Evolutionary conservation across 2,113 vertebrate species (phyloP).

Genomic region (Calyptomena viridis): DNA sequence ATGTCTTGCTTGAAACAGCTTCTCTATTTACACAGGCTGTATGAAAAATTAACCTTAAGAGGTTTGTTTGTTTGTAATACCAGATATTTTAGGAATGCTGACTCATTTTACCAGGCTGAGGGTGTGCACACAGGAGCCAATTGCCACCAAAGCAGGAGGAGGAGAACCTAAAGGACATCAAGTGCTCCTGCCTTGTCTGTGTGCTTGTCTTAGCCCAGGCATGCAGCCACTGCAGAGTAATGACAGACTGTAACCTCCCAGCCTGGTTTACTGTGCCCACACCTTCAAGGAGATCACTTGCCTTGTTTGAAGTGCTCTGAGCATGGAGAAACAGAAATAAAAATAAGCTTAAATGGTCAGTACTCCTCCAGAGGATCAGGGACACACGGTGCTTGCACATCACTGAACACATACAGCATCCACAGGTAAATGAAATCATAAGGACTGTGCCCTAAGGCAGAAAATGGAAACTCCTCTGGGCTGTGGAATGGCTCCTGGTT

Average conservation of each 20-base stretch:
- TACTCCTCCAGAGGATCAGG: background rate
- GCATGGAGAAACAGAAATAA: background rate
- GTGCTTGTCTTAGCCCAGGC: background rate
- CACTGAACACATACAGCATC: background rate
- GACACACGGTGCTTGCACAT: rapidly evolving
- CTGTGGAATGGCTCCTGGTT: background rate
- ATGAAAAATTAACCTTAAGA: constrained; percentile 13
- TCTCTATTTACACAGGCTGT: background rate
- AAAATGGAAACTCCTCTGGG: background rate
- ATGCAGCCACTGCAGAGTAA: background rate
- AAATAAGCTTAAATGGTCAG: background rate
- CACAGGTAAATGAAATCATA: background rate
- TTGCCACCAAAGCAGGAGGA: background rate
- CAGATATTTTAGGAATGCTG: constrained; percentile 38
- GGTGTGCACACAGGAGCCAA: background rate
- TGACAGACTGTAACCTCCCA: background rate
- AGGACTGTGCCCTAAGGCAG: background rate
- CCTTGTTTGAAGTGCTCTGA: background rate
- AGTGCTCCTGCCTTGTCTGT: background rate
- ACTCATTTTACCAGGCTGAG: constrained; percentile 15
- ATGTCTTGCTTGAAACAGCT: background rate
- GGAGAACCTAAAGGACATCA: background rate
- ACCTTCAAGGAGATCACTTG: background rate
- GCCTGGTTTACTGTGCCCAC: background rate
- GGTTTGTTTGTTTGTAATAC: constrained; percentile 24